Conservation (phyloP, 37 sponge, comb jelly and placozoan species). For the Chondrilla cf. caribensis region DNA sequence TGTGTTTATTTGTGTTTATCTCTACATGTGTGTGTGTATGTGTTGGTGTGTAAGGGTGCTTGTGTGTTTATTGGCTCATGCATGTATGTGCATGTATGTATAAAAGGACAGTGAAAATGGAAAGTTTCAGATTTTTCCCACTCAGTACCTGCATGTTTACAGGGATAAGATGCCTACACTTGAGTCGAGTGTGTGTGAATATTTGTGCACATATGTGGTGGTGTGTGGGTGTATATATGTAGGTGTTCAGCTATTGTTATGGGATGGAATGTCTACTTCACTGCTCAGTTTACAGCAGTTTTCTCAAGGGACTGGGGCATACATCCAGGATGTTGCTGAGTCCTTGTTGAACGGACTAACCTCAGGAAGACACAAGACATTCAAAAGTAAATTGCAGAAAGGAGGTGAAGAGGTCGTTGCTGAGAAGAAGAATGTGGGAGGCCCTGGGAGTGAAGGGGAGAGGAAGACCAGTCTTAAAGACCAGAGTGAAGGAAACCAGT, state of each 20-base stretch:
- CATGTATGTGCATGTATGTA: not conserved
- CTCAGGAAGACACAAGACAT: constrained; percentile 52
- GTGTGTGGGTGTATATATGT: too few relatives aligned
- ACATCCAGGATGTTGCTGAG: constrained; percentile 73
- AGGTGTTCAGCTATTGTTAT: too few relatives aligned
- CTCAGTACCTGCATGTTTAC: too few relatives aligned
- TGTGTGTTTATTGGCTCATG: not conserved
- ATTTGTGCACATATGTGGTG: too few relatives aligned
- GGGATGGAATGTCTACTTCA: not conserved
- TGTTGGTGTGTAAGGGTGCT: too few relatives aligned
- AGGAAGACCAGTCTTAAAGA: not conserved
- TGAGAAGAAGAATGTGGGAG: not conserved
- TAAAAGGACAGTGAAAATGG: too few relatives aligned
- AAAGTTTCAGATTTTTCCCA: too few relatives aligned
- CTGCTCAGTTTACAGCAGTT: constrained; percentile 68
- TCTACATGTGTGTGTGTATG: too few relatives aligned
- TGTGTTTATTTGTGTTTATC: too few relatives aligned
- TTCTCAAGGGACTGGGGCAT: constrained; percentile 68
- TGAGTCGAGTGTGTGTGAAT: too few relatives aligned
- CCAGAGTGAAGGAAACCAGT: not conserved
- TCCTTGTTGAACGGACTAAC: constrained; percentile 86
- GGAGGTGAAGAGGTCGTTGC: not conserved
- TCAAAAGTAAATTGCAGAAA: constrained; percentile 23
- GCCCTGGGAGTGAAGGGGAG: not conserved
- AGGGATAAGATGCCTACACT: too few relatives aligned